Evolutionary conservation across 2,113 vertebrate genomes (phyloP).

Genomic region (Caretta caretta): DNA sequence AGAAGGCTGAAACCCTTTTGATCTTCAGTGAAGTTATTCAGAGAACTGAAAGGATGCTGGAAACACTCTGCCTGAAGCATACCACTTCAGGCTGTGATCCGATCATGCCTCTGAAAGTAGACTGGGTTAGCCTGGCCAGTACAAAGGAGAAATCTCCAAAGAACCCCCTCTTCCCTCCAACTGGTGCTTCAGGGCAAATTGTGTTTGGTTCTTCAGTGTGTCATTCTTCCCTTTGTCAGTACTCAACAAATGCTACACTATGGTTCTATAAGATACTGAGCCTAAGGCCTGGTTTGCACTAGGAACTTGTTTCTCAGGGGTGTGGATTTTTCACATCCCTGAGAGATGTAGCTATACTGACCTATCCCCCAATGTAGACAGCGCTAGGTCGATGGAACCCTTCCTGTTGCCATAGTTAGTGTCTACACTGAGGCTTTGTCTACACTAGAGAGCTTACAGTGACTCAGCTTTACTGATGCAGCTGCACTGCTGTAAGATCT

Average conservation of each 20-base stretch:
- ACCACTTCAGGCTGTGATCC: accelerated
- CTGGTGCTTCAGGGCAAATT: accelerated
- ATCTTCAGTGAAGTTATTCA: accelerated
- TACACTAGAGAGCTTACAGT: too few relatives aligned
- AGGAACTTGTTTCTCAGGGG: neutral
- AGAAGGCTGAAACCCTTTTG: neutral
- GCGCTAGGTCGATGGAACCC: too few relatives aligned
- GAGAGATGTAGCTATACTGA: neutral
- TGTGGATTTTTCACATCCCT: neutral
- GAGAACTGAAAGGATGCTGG: neutral
- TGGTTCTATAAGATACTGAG: neutral
- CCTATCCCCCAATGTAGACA: neutral
- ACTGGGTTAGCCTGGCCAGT: neutral
- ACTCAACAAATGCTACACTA: neutral
- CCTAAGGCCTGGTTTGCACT: neutral
- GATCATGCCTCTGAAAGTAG: accelerated
- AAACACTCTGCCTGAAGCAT: neutral
- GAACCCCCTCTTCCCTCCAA: neutral
- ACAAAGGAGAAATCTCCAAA: neutral
- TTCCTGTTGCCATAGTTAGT: neutral
- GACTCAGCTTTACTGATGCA: too few relatives aligned
- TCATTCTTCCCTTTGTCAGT: neutral
- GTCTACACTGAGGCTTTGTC: neutral
- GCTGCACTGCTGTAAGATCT: too few relatives aligned
- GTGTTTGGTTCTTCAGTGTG: neutral